Evolutionary conservation across 2,797 vertebrate genomes (phyloP).

Genomic region (Eulemur coronatus): DNA sequence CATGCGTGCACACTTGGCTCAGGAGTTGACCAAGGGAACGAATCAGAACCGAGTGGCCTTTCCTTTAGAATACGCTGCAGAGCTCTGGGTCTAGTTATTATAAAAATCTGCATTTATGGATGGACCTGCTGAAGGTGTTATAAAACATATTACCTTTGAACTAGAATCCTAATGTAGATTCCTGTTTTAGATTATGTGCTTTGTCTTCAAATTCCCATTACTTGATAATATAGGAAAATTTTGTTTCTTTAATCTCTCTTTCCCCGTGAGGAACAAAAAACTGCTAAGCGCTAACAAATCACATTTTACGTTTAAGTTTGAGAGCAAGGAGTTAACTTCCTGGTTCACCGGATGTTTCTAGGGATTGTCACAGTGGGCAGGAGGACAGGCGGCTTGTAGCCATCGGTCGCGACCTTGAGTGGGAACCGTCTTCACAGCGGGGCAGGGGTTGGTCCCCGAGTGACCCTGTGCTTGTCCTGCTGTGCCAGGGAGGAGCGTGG

Average conservation of each 20-base stretch:
- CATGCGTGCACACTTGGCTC: accelerated
- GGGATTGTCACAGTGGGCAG: no score
- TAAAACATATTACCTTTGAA: neutral
- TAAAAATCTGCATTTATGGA: accelerated
- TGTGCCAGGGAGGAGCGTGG: accelerated
- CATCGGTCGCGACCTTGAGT: neutral
- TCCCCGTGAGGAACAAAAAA: neutral
- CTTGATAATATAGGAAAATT: neutral
- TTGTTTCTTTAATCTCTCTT: neutral
- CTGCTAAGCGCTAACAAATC: neutral
- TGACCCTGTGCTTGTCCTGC: accelerated
- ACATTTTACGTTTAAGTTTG: accelerated
- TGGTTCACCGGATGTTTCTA: neutral
- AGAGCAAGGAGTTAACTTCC: neutral
- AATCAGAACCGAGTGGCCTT: neutral
- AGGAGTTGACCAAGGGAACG: neutral
- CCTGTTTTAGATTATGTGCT: neutral
- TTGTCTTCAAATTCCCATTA: neutral
- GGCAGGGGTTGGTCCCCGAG: neutral
- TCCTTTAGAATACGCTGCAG: accelerated
- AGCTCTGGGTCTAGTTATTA: neutral
- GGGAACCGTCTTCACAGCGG: accelerated
- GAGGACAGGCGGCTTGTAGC: neutral
- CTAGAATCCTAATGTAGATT: neutral
- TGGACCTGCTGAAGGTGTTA: neutral